Evolutionary conservation across 2,113 vertebrate genomes (phyloP).

Genomic region (Trachemys scripta): DNA sequence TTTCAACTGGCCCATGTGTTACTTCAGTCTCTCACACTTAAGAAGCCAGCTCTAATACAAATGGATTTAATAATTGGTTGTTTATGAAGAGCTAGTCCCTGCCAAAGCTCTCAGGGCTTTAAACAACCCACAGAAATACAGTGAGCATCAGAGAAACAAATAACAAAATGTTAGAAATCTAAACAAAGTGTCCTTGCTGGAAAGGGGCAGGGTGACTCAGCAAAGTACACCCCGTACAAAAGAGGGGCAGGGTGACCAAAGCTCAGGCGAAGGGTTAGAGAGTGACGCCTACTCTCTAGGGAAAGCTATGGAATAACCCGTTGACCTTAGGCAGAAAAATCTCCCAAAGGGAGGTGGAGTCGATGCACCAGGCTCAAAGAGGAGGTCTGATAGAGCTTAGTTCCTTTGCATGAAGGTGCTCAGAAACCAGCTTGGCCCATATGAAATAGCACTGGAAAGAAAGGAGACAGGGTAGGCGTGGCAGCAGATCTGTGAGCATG

Average conservation of each 20-base stretch:
- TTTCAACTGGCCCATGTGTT: background rate
- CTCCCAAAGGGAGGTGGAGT: too few relatives aligned
- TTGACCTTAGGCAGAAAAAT: too few relatives aligned
- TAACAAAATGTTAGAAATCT: background rate
- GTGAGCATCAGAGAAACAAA: background rate
- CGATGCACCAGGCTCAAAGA: too few relatives aligned
- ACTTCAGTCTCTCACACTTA: background rate
- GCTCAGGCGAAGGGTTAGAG: background rate
- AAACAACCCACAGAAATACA: background rate
- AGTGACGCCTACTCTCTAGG: too few relatives aligned
- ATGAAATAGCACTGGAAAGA: background rate
- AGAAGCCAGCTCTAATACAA: background rate
- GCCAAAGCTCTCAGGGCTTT: background rate
- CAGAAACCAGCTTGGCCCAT: background rate
- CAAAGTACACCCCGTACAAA: background rate
- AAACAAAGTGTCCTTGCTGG: background rate
- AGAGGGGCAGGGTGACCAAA: background rate
- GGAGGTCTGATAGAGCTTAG: background rate
- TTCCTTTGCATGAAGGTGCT: background rate
- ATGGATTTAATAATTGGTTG: background rate
- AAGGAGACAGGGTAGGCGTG: background rate
- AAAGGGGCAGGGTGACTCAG: background rate
- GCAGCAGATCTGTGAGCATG: rapidly evolving
- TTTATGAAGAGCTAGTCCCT: background rate
- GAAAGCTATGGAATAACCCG: too few relatives aligned